These are phyloP conservation scores for Oncorhynchus nerka DNA, from an alignment of 2,113 vertebrate genomes.

Conservation along the genomic window DNA sequence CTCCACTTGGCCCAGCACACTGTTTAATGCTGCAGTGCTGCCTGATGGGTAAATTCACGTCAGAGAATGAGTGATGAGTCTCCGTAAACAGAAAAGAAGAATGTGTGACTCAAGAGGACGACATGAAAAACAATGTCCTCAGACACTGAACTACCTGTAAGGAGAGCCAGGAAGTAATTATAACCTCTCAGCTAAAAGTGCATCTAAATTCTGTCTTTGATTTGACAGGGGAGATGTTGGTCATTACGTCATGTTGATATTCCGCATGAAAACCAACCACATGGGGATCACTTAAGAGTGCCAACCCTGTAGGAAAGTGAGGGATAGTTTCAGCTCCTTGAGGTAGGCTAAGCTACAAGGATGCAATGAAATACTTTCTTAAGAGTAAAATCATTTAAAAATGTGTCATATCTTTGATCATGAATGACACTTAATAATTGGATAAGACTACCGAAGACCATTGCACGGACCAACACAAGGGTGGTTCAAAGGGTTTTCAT, in stretches of 20 bases:
- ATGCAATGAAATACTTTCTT: too few relatives aligned
- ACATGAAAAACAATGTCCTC: slow-evolving; percentile 6
- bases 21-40: slow-evolving; percentile 46
- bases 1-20: slow-evolving; percentile 20
- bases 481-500: background rate
- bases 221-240: background rate
- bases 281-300: too few relatives aligned
- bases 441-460: slow-evolving; percentile 5
- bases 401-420: background rate
- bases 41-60: slow-evolving; percentile 49
- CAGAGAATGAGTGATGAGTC: slow-evolving; percentile 20
- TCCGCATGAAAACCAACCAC: too few relatives aligned
- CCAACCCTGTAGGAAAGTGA: too few relatives aligned
- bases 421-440: background rate
- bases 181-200: too few relatives aligned
- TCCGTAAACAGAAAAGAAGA: slow-evolving; percentile 36
- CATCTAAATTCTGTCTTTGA: background rate
- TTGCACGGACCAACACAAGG: background rate
- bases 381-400: background rate
- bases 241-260: too few relatives aligned
- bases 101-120: slow-evolving; percentile 24
- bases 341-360: too few relatives aligned
- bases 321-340: too few relatives aligned
- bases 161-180: background rate
- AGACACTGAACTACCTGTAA: background rate